Percentiles rank a stretch among this genome's conserved stretches.
These are phyloP conservation scores for Enteromius argenteus DNA, from an alignment of 2,797 vertebrate genomes.

Conservation along the genomic window DNA sequence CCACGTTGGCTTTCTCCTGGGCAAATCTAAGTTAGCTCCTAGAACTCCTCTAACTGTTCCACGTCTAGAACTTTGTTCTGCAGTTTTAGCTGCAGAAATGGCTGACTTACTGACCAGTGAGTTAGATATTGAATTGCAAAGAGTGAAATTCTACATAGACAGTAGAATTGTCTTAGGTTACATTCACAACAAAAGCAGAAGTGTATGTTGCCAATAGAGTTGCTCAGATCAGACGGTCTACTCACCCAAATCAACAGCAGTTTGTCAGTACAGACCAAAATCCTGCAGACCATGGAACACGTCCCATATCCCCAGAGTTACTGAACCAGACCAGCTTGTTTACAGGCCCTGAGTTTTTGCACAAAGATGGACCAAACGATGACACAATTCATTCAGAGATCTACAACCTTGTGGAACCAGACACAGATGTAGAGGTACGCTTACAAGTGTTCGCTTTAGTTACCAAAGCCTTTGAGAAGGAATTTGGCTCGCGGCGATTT, in stretches of 20 bases:
- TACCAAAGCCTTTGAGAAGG: background rate
- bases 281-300: constrained; percentile 46
- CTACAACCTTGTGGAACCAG: constrained; percentile 38
- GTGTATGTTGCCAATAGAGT: constrained; percentile 41
- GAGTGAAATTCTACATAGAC: constrained; percentile 33
- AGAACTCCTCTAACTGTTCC: constrained; percentile 1
- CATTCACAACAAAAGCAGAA: constrained; percentile 27
- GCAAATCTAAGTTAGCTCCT: constrained; percentile 38
- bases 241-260: constrained; percentile 41
- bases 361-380: background rate
- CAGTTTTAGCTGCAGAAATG: constrained; percentile 37
- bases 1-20: constrained; percentile 40
- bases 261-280: constrained; percentile 43
- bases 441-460: background rate
- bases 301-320: background rate
- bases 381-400: background rate
- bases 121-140: constrained; percentile 8
- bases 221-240: background rate
- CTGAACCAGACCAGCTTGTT: constrained; percentile 28
- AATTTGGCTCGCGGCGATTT: constrained; percentile 1
- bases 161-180: constrained; percentile 36
- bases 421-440: constrained; percentile 17
- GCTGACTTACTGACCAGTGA: constrained; percentile 33
- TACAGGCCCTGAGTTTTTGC: constrained; percentile 33
- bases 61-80: constrained; percentile 37